A percentile compares a stretch with the other conserved stretches of the same genome.
phyloP scores from a whole-genome alignment of 2,888 invertebrate genomes.

The Netelia virgata region DNA sequence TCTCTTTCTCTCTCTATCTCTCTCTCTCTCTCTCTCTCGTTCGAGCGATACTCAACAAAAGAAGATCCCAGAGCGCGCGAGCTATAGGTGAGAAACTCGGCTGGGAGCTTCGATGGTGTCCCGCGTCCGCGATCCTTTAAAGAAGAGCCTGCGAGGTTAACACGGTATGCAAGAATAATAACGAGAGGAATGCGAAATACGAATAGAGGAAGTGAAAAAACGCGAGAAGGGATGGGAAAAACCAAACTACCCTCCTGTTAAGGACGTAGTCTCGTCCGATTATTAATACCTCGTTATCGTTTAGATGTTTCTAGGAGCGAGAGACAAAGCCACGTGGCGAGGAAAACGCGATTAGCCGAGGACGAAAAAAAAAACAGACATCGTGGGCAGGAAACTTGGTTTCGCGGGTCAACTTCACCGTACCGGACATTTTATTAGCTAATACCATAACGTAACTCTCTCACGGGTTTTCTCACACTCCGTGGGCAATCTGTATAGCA shows the following conservation, averaged over 20 bases:
- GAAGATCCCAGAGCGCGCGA: conserved; percentile 46
- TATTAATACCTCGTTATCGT: conserved; percentile 83
- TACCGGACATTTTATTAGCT: conserved; percentile 46
- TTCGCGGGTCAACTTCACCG: conserved; percentile 47
- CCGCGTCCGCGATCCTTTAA: conserved; percentile 13
- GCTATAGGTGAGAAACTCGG: conserved; percentile 44
- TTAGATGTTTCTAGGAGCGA: conserved; percentile 65
- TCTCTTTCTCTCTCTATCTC: conserved; percentile 13
- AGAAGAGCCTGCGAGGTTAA: conserved; percentile 49
- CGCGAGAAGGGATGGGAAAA: conserved; percentile 34
- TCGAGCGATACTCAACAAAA: conserved; percentile 78
- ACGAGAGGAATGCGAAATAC: not conserved
- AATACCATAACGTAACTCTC: conserved; percentile 49
- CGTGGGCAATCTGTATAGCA: conserved; percentile 2
- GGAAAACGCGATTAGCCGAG: conserved; percentile 10
- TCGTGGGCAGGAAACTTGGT: conserved; percentile 31
- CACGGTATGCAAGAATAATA: conserved; percentile 20
- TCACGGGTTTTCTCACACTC: conserved; percentile 53
- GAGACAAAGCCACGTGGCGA: conserved; percentile 39
- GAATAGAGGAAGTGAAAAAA: not conserved
- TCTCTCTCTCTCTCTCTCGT: conserved; percentile 14
- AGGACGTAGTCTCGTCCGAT: conserved; percentile 71
- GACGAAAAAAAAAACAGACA: not conserved
- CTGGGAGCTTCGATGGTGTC: conserved; percentile 21
- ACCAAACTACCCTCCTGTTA: too few relatives aligned